These are phyloP conservation scores for Chymomyza amoena DNA, from an alignment of 2,888 invertebrate genomes.

Conservation along the genomic window DNA sequence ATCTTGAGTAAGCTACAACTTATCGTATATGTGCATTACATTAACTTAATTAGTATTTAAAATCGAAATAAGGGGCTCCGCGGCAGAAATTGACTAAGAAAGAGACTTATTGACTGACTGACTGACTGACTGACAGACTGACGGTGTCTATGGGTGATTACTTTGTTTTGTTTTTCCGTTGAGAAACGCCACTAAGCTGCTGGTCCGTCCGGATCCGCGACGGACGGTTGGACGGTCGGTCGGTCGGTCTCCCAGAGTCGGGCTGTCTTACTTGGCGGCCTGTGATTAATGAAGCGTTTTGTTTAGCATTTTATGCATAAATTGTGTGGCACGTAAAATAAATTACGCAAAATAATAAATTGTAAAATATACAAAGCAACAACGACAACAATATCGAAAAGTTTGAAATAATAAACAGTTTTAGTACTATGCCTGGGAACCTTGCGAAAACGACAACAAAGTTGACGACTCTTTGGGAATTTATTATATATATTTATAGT, in stretches of 20 bases:
- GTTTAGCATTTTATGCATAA: conserved; percentile 64
- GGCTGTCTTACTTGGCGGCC: neutral
- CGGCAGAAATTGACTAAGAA: neutral
- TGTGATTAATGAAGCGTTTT: conserved; percentile 70
- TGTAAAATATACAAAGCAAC: conserved; percentile 46
- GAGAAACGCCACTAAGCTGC: neutral
- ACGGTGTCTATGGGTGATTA: neutral
- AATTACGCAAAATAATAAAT: conserved; percentile 70
- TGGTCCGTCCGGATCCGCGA: neutral
- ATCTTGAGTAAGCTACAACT: conserved; percentile 62
- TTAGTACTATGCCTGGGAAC: conserved; percentile 6
- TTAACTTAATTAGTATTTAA: conserved; percentile 67
- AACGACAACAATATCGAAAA: conserved; percentile 46
- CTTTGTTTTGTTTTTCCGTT: neutral
- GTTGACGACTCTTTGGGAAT: conserved; percentile 35
- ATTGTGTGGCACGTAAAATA: conserved; percentile 63
- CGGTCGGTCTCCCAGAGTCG: conserved; percentile 5
- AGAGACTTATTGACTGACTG: neutral
- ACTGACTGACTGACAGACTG: neutral
- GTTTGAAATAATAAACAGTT: conserved; percentile 55
- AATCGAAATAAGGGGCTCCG: neutral
- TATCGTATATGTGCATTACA: conserved; percentile 71
- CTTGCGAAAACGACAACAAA: neutral
- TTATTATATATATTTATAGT: conserved; percentile 27
- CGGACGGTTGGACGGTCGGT: neutral